Conservation (phyloP, 2,888 invertebrate genomes). For the Drosophila subquinaria region DNA sequence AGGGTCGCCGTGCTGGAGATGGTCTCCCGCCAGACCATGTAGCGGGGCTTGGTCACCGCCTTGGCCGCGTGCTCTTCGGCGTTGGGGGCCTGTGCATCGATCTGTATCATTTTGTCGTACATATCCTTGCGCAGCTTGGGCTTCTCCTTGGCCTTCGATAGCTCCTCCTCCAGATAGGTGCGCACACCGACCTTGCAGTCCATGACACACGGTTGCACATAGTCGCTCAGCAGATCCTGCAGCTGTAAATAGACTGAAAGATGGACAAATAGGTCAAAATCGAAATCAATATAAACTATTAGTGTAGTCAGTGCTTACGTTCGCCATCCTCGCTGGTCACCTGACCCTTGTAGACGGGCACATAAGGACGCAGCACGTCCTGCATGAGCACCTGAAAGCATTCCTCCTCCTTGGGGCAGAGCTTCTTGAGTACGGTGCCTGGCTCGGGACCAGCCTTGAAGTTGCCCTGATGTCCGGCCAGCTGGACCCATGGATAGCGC, state of each 20-base stretch:
- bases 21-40: slow-evolving; percentile 98
- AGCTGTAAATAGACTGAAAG: slow-evolving; percentile 92
- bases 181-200: slow-evolving; percentile 98
- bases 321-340: slow-evolving; percentile 92
- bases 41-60: slow-evolving; percentile 97
- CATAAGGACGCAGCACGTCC: slow-evolving; percentile 94
- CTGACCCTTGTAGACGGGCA: slow-evolving; percentile 97
- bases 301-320: slow-evolving; percentile 86
- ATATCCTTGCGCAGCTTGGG: slow-evolving; percentile 97
- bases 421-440: slow-evolving; percentile 97
- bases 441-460: slow-evolving; percentile 97
- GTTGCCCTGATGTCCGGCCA: slow-evolving; percentile 98
- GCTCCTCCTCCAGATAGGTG: slow-evolving; percentile 97
- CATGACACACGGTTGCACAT: slow-evolving; percentile 97
- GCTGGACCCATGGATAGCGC: slow-evolving; percentile 97
- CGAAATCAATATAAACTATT: not conserved
- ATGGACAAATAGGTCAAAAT: not conserved
- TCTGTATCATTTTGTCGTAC: slow-evolving; percentile 99
- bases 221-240: slow-evolving; percentile 96
- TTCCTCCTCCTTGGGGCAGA: slow-evolving; percentile 94
- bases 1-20: slow-evolving; percentile 98
- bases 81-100: slow-evolving; percentile 94
- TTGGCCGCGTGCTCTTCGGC: slow-evolving; percentile 95
- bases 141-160: slow-evolving; percentile 97
- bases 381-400: slow-evolving; percentile 94